A percentile compares a stretch with the other conserved stretches of the same genome.
phyloP scores from a whole-genome alignment of 2,113 vertebrate genomes.

The Hirundichthys speculiger region DNA sequence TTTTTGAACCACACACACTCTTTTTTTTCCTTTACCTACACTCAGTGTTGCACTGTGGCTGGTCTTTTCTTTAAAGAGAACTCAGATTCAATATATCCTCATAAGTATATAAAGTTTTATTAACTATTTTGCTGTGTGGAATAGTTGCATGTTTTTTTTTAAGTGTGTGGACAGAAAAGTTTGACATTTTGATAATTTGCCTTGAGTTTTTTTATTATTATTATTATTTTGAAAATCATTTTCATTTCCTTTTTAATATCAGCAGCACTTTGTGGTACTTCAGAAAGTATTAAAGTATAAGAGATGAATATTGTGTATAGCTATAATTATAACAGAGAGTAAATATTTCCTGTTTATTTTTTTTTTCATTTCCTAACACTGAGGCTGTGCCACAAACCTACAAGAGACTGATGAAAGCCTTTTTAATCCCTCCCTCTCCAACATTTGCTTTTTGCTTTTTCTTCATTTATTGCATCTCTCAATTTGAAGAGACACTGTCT shows the following conservation, averaged over 20 bases:
- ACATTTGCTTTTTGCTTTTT: conserved; percentile 35
- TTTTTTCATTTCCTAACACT: conserved; percentile 72
- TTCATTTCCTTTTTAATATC: conserved; percentile 64
- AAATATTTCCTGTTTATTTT: conserved; percentile 77
- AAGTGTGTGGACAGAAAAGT: conserved; percentile 56
- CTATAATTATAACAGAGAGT: conserved; percentile 77
- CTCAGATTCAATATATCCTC: conserved; percentile 71
- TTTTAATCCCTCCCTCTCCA: conserved; percentile 21
- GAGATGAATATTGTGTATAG: conserved; percentile 78
- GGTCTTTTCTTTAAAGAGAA: conserved; percentile 72
- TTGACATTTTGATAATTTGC: conserved; percentile 64
- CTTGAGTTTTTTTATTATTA: conserved; percentile 49
- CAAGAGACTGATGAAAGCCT: conserved; percentile 66
- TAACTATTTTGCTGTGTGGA: conserved; percentile 74
- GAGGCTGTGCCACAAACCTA: conserved; percentile 64
- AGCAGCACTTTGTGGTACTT: conserved; percentile 81
- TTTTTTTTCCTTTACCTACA: conserved; percentile 41
- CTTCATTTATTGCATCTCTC: conserved; percentile 59
- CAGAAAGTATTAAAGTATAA: conserved; percentile 70
- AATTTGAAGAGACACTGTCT: conserved; percentile 68
- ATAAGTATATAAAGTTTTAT: conserved; percentile 71
- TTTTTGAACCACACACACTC: conserved; percentile 60
- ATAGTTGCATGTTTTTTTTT: conserved; percentile 77
- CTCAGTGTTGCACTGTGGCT: conserved; percentile 78
- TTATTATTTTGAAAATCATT: conserved; percentile 54